Evolutionary conservation across 2,888 invertebrate genomes (phyloP).

Genomic region (Scelioninae gen. 2): DNA sequence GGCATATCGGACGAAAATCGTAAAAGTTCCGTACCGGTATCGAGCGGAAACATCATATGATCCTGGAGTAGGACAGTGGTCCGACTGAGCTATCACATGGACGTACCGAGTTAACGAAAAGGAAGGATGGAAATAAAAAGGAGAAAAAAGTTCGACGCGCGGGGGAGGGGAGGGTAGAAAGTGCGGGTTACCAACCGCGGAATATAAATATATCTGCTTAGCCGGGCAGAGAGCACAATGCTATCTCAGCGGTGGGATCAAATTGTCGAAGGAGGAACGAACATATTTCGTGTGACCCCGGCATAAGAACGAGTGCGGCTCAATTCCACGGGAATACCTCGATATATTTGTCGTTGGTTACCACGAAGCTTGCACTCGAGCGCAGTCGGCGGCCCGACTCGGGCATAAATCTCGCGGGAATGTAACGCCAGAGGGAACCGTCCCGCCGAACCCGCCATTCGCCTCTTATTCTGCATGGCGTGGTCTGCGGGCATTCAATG

Average conservation of each 20-base stretch:
- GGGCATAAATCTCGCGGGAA: conserved; percentile 69
- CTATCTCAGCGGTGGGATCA: conserved; percentile 72
- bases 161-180: conserved; percentile 14
- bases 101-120: conserved; percentile 15
- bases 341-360: conserved; percentile 72
- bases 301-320: conserved; percentile 67
- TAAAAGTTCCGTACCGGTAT: conserved; percentile 49
- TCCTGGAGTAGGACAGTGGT: conserved; percentile 55
- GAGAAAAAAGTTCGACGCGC: background rate
- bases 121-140: conserved; percentile 1
- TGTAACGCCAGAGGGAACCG: conserved; percentile 62
- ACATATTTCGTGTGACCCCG: conserved; percentile 73
- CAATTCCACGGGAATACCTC: conserved; percentile 73
- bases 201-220: conserved; percentile 70
- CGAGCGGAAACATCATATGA: conserved; percentile 50
- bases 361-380: conserved; percentile 60
- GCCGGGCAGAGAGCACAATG: conserved; percentile 68
- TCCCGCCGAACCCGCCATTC: conserved; percentile 27
- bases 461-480: conserved; percentile 54
- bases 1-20: conserved; percentile 49
- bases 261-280: conserved; percentile 73
- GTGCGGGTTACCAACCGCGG: conserved; percentile 61
- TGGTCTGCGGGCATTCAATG: conserved; percentile 50
- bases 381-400: conserved; percentile 58
- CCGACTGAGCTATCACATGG: conserved; percentile 53